Evolutionary conservation across 1,140 invertebrate species (phyloP).

Genomic region (Rhagoletis pomonella): DNA sequence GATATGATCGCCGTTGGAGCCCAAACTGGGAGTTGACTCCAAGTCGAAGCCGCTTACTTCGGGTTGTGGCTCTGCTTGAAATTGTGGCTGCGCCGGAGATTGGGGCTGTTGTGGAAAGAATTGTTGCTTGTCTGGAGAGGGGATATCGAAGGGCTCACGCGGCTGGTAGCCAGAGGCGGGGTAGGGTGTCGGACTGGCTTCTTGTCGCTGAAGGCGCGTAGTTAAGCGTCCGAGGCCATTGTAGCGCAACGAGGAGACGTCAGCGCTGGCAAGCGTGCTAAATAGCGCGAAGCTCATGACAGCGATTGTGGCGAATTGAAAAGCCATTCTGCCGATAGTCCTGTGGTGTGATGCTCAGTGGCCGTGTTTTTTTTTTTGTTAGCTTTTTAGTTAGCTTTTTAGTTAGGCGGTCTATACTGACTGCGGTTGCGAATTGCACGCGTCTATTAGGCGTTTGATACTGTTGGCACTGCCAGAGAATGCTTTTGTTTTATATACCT

Average conservation of each 20-base stretch:
- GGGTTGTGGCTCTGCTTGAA: neutral
- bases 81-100: neutral
- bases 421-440: neutral
- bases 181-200: conserved; percentile 55
- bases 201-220: conserved; percentile 56
- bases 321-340: conserved; percentile 7
- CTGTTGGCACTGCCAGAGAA: neutral
- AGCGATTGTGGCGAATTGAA: neutral
- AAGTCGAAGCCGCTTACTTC: conserved; percentile 29
- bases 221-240: conserved; percentile 52
- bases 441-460: neutral
- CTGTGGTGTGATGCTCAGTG: neutral
- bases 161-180: conserved; percentile 59
- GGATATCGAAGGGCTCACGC: conserved; percentile 54
- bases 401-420: conserved; percentile 27
- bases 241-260: conserved; percentile 57
- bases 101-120: conserved; percentile 10
- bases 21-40: neutral
- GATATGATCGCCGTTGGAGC: conserved; percentile 5
- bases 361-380: too few species aligned
- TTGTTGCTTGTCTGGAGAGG: conserved; percentile 54
- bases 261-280: conserved; percentile 26
- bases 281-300: conserved; percentile 2
- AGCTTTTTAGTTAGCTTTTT: too few species aligned
- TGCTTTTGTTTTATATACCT: conserved; percentile 39